Base-by-base conservation (phyloP, 2,113 vertebrate genomes). In the Vombatus ursinus region DNA sequence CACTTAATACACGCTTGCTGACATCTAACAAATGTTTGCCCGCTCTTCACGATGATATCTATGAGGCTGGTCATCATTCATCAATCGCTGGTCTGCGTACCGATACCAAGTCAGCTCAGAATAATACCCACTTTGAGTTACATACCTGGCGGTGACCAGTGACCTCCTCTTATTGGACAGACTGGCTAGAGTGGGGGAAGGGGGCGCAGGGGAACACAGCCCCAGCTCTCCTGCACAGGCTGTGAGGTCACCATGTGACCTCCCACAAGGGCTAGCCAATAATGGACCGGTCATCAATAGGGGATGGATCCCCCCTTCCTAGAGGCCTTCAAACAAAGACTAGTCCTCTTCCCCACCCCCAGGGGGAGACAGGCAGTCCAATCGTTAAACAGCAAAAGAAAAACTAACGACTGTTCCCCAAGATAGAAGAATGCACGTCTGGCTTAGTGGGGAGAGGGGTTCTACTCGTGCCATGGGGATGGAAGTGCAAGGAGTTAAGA, bases 11-110 rank as follows among this genome's bases (percentile, higher is more conserved):
- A 0, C 44, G 68, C 19, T 31, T 8, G n/a, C 68, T 68, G 4
- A 37, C 61, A n/a, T 8, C 1, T 19, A 1, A n/a, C 3, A 8
- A n/a, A 77, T 19, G 31, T n/a, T 8, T 7, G 14, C 16, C 37
- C 1, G 0, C 16, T 19, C 37, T 77, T n/a, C 68, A 0, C 4
- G 3, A 16, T 16, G 61, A 31, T 14, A 0, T 49, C 2, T 16
- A 6, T 0, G 19, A 84, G 19, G n/a, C n/a, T 8, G n/a, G 37
- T 2, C 37, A n/a, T 68, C 10, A 12, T 31, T 3, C 12, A 10
- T 11, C 57, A 3, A 31, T 28, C 14, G 26, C 54, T 12, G 57
- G 57, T 68, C 57, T 11, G 9, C 0, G 25, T 10, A 61, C 54
- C 11, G 54, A 61, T 11, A 11, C 9, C 8, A 28, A 28, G 37